Base-by-base conservation (phyloP, 2,888 invertebrate genomes). In the Myopa testacea region DNA sequence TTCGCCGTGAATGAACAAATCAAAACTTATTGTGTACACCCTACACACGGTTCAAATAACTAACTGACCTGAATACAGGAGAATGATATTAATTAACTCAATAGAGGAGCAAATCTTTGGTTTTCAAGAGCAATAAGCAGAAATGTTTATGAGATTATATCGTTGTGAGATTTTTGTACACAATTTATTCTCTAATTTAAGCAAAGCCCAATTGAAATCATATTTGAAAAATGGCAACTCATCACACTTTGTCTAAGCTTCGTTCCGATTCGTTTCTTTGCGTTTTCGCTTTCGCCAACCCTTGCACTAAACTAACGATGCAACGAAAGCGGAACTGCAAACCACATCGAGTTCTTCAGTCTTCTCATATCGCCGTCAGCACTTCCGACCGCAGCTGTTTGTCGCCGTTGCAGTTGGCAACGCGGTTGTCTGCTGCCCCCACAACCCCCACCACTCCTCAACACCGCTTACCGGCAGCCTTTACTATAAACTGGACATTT, bases 311-410 rank as follows among this genome's bases (percentile, higher is more conserved):
- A 40, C 50, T 26, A 45, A 4, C 19, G 26, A 34, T 26, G 55
- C 67, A 55, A 37, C n/a, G 70, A 70, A 16, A 52, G 16, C 2
- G 37, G 52, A 37, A 55, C 55, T 37, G n/a, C n/a, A 69, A 69
- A 69, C 69, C 69, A 26, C 45, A 45, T 55, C 55, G 34, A 45
- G 37, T 70, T 52, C 19, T 26, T 37, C 14, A 16, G 40, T 55
- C 16, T n/a, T 55, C 55, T 55, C 55, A n/a, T n/a, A 55, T 62
- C 62, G n/a, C 63, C 63, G 62, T 62, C 73, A 62, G 37, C 16
- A 50, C 63, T 63, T 63, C 73, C 73, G 62, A 62, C 34, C 62
- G 38, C 67, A 67, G 26, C 58, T 67, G 38, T 75, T 67, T 75
- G 67, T 12, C 74, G 65, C 12, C 10, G 34, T 65, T 52, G 74